Conservation (phyloP, 2,888 invertebrate species). For the Tethea ocularis region DNA sequence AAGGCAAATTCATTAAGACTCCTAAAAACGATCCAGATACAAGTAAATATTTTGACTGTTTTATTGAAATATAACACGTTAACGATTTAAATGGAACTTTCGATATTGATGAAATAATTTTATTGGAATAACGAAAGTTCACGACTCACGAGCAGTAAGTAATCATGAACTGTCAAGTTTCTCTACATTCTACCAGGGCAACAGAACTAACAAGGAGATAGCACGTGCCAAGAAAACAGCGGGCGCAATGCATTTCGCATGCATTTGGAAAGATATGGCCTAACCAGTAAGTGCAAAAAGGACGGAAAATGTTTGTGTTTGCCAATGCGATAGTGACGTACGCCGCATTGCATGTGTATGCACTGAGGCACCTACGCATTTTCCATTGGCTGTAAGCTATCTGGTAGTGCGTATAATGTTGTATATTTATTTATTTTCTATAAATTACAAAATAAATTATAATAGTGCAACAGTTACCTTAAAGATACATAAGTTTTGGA, state of each 20-base stretch:
- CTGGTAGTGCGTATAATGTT: slow-evolving; percentile 38
- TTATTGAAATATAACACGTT: no score
- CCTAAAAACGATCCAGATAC: no score
- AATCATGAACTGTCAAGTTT: slow-evolving; percentile 58
- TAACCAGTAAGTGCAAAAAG: slow-evolving; percentile 55
- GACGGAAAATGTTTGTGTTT: slow-evolving; percentile 57
- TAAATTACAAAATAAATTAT: no score
- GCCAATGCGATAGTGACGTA: slow-evolving; percentile 53
- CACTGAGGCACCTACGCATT: slow-evolving; percentile 38
- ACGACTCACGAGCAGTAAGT: no score
- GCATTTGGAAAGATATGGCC: slow-evolving; percentile 58
- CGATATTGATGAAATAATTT: no score
- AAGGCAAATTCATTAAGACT: no score
- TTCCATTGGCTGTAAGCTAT: slow-evolving; percentile 47
- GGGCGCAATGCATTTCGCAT: slow-evolving; percentile 52
- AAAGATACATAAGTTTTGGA: no score
- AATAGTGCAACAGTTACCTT: not conserved
- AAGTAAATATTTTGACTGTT: no score
- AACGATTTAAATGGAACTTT: no score
- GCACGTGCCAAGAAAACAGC: slow-evolving; percentile 60
- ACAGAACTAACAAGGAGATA: slow-evolving; percentile 58
- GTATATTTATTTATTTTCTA: not conserved
- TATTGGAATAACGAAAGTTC: not conserved
- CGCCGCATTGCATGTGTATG: slow-evolving; percentile 43
- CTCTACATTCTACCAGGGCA: slow-evolving; percentile 66